Evolutionary conservation across 2,888 invertebrate species (phyloP).

Genomic region (Myathropa florea): DNA sequence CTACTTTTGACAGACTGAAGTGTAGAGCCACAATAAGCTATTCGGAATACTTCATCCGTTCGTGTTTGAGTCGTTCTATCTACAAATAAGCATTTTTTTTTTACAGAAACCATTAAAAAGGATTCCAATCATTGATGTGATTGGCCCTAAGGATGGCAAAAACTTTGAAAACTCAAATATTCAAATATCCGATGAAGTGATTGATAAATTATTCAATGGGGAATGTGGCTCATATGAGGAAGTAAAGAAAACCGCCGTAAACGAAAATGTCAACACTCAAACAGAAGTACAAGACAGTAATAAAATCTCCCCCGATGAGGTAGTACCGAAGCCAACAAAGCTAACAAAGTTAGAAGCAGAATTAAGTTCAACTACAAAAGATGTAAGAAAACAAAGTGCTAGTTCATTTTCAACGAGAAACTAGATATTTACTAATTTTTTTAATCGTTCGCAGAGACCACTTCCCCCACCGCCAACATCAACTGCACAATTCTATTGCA

Average conservation of each 20-base stretch:
- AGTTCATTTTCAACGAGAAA: neutral
- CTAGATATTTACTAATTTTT: neutral
- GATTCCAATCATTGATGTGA: slow-evolving; percentile 76
- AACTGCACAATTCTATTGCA: slow-evolving; percentile 78
- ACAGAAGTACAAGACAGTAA: slow-evolving; percentile 28
- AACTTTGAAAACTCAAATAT: slow-evolving; percentile 74
- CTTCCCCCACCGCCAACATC: slow-evolving; percentile 76
- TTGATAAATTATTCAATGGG: slow-evolving; percentile 79
- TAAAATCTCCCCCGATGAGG: slow-evolving; percentile 1
- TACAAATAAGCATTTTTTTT: too few species aligned
- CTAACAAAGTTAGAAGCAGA: slow-evolving; percentile 16
- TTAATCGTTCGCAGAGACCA: slow-evolving; percentile 68
- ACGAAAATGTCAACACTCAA: neutral
- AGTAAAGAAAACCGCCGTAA: slow-evolving; percentile 72
- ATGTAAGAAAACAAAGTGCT: slow-evolving; percentile 3
- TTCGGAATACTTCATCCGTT: too few species aligned
- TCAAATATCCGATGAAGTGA: slow-evolving; percentile 79
- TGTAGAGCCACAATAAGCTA: too few species aligned
- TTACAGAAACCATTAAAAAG: slow-evolving; percentile 74
- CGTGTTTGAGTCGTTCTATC: too few species aligned
- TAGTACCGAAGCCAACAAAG: neutral
- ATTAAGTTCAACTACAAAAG: neutral
- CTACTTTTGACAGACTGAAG: too few species aligned
- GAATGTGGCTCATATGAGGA: slow-evolving; percentile 78
- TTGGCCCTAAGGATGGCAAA: slow-evolving; percentile 75